A percentile compares a stretch with the other conserved stretches of the same genome.
Evolutionary conservation across 1,140 invertebrate species (phyloP).

Genomic region (Drosophila guanche): DNA sequence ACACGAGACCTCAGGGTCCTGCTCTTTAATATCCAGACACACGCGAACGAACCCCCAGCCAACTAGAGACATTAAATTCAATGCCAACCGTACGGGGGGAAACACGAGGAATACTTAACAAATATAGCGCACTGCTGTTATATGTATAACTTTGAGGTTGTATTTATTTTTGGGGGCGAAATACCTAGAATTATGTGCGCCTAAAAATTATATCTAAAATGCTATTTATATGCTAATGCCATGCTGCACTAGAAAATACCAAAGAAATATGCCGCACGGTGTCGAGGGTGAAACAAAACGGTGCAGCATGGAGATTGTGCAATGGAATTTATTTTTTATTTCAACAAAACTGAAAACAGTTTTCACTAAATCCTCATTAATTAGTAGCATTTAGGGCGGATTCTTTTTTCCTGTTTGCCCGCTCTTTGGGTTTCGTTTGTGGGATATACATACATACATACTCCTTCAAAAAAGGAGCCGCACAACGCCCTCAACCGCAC

Average conservation of each 20-base stretch:
- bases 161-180: conserved; percentile 35
- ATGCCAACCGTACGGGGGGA: conserved; percentile 29
- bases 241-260: conserved; percentile 35
- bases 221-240: conserved; percentile 79
- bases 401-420: conserved; percentile 27
- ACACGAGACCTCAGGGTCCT: conserved; percentile 60
- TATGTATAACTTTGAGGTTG: conserved; percentile 55
- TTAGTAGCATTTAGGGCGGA: conserved; percentile 79
- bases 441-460: not conserved
- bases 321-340: conserved; percentile 60
- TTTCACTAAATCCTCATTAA: conserved; percentile 82
- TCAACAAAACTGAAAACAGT: conserved; percentile 55
- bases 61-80: conserved; percentile 53
- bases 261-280: conserved; percentile 12
- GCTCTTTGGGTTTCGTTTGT: conserved; percentile 18
- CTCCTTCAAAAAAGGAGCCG: conserved; percentile 31
- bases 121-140: conserved; percentile 51
- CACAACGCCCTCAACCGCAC: conserved; percentile 38
- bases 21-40: conserved; percentile 20
- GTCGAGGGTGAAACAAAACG: conserved; percentile 23
- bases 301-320: conserved; percentile 48
- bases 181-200: conserved; percentile 66
- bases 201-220: conserved; percentile 73
- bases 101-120: conserved; percentile 47
- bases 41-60: conserved; percentile 17